A percentile compares a stretch with the other conserved stretches of the same genome.
Evolutionary conservation across 2,113 vertebrate species (phyloP).

Genomic region (Gymnocephalus cernua): DNA sequence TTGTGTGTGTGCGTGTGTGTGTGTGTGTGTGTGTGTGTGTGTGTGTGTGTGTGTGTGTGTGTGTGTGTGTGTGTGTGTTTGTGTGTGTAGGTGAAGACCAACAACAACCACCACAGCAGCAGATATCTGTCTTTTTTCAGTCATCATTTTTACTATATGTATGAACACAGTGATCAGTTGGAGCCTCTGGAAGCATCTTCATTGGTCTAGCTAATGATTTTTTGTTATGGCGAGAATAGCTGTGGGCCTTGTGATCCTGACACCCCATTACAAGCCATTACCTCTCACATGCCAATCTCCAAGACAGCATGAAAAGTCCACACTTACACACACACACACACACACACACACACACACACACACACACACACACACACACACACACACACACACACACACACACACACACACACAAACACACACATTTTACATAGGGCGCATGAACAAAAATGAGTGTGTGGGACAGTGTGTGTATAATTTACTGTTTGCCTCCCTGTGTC

Average conservation of each 20-base stretch:
- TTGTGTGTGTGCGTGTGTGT: background rate
- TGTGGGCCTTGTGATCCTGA: constrained; percentile 46
- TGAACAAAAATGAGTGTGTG: background rate
- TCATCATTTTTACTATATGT: background rate
- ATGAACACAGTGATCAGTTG: background rate
- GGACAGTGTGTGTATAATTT: constrained; percentile 27
- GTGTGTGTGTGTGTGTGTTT: background rate
- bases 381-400: constrained; percentile 9
- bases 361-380: background rate
- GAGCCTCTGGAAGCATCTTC: background rate
- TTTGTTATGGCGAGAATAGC: constrained; percentile 24
- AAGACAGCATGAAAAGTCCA: constrained; percentile 14
- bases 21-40: background rate
- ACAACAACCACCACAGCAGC: background rate
- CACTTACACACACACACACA: background rate
- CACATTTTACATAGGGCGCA: background rate
- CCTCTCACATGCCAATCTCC: constrained; percentile 34
- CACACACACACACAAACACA: background rate
- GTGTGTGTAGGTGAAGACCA: background rate
- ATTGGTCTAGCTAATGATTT: constrained; percentile 43
- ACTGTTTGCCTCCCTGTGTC: constrained; percentile 19
- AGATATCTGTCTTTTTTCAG: background rate
- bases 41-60: background rate
- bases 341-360: background rate
- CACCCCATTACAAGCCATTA: constrained; percentile 51